These are phyloP conservation scores for Columba guinea DNA, from an alignment of 2,797 vertebrate genomes.

Conservation along the genomic window DNA sequence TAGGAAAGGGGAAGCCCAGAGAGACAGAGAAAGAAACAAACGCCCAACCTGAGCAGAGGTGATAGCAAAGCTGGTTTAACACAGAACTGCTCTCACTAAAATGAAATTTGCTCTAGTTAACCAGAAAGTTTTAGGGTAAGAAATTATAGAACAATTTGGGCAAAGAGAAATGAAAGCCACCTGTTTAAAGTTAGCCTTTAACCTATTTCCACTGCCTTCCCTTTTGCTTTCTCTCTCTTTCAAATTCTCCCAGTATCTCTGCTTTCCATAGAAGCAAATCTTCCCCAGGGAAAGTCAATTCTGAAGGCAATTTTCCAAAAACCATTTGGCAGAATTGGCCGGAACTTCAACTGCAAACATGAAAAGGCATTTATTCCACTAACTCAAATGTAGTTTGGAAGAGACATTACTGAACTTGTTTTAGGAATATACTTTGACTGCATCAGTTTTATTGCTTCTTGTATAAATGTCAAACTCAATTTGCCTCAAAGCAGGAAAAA, in stretches of 20 bases:
- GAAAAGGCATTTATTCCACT: constrained; percentile 78
- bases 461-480: constrained; percentile 72
- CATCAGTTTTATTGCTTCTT: constrained; percentile 72
- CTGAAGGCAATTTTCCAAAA: constrained; percentile 78
- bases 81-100: not conserved
- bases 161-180: constrained; percentile 70
- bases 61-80: constrained; percentile 46
- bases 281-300: constrained; percentile 74
- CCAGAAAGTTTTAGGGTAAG: constrained; percentile 46
- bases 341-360: constrained; percentile 64
- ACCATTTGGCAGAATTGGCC: constrained; percentile 75
- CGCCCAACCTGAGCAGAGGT: not conserved
- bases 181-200: constrained; percentile 67
- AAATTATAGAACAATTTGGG: constrained; percentile 54
- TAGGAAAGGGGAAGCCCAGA: not conserved
- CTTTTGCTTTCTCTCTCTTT: constrained; percentile 56
- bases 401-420: constrained; percentile 74
- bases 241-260: constrained; percentile 63
- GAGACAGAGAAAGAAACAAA: not conserved
- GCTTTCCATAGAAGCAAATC: constrained; percentile 71
- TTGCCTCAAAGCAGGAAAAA: constrained; percentile 56
- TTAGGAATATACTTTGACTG: constrained; percentile 72
- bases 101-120: constrained; percentile 56
- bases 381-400: constrained; percentile 71
- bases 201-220: constrained; percentile 59